These are phyloP conservation scores for Piliocolobus tephrosceles DNA, from an alignment of 2,113 vertebrate species.

Conservation along the genomic window DNA sequence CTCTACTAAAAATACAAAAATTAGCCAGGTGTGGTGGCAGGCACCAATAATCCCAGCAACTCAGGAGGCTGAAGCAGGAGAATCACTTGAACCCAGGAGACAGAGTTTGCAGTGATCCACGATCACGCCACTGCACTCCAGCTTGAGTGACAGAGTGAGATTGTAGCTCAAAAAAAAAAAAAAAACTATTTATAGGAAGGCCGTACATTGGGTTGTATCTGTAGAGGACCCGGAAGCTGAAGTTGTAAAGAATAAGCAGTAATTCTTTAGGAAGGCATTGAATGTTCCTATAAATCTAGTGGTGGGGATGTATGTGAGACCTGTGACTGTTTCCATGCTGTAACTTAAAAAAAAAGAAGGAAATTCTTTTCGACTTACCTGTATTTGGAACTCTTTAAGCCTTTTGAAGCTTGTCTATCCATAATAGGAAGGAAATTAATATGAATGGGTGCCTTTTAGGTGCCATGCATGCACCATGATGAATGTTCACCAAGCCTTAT, in stretches of 20 bases:
- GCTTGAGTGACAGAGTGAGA: no score
- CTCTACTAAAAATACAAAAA: no score
- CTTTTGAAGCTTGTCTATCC: neutral
- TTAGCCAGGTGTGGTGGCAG: no score
- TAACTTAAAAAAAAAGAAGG: neutral
- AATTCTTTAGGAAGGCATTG: neutral
- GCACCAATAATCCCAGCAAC: no score
- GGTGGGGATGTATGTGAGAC: rapidly evolving
- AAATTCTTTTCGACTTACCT: neutral
- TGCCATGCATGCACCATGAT: neutral
- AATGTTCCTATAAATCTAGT: neutral
- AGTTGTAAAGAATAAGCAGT: neutral
- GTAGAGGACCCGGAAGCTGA: neutral
- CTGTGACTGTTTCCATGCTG: neutral
- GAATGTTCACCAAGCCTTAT: neutral
- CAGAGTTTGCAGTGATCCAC: no score
- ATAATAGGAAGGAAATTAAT: neutral
- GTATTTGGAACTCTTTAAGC: neutral
- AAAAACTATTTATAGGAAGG: neutral
- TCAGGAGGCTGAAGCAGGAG: no score
- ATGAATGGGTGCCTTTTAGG: neutral
- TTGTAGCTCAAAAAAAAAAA: no score
- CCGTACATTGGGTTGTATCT: neutral
- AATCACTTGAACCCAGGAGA: no score
- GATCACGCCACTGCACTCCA: no score